A percentile compares a stretch with the other conserved stretches of the same genome.
These are phyloP conservation scores for Sinohyriopsis cumingii DNA, from an alignment of 2,888 invertebrate species.

Conservation along the genomic window DNA sequence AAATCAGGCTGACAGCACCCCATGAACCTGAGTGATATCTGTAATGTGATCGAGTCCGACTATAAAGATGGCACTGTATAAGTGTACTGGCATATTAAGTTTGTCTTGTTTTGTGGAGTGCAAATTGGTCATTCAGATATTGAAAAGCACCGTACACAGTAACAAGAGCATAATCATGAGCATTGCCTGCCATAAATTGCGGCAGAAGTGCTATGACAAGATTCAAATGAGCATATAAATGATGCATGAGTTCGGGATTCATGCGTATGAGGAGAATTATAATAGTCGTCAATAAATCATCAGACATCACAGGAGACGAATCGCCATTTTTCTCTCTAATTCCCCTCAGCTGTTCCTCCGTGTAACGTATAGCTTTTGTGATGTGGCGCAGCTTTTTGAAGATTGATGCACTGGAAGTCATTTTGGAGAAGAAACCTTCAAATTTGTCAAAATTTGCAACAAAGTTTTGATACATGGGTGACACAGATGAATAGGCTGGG, in stretches of 20 bases:
- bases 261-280: conserved; percentile 52
- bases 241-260: conserved; percentile 30
- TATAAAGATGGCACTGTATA: too few relatives aligned
- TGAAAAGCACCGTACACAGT: conserved; percentile 62
- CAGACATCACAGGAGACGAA: conserved; percentile 37
- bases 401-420: conserved; percentile 11
- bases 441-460: too few relatives aligned
- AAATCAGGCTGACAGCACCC: too few relatives aligned
- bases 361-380: conserved; percentile 37
- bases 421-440: too few relatives aligned
- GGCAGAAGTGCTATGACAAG: conserved; percentile 58
- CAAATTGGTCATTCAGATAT: conserved; percentile 53
- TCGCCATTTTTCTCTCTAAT: conserved; percentile 17
- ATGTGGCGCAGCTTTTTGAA: conserved; percentile 39
- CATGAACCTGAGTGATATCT: too few relatives aligned
- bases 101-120: conserved; percentile 25
- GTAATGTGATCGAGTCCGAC: too few relatives aligned
- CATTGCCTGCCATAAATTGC: conserved; percentile 55
- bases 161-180: conserved; percentile 60
- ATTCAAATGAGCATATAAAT: conserved; percentile 54
- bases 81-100: background rate
- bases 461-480: too few relatives aligned
- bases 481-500: too few relatives aligned
- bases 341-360: conserved; percentile 27
- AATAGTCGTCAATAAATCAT: conserved; percentile 55